phyloP scores from a whole-genome alignment of 2,888 invertebrate species.

The Nasonovia ribisnigri region DNA sequence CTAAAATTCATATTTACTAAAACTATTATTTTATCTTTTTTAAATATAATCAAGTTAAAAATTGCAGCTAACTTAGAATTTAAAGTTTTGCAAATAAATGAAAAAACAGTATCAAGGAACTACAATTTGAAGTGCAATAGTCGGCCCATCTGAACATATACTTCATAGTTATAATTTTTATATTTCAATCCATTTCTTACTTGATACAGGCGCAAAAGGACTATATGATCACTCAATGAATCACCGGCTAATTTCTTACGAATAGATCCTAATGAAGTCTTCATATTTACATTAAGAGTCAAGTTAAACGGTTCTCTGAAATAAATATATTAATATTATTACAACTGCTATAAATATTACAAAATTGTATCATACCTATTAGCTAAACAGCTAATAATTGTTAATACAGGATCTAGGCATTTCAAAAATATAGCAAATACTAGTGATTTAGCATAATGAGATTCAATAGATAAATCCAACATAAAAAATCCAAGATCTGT shows the following conservation, averaged over 20 bases:
- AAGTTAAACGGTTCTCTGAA: constrained; percentile 82
- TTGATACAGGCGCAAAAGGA: constrained; percentile 84
- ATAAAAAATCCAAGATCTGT: constrained; percentile 89
- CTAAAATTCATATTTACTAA: neutral
- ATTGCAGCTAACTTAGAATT: neutral
- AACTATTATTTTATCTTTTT: neutral
- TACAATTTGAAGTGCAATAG: neutral
- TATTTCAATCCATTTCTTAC: constrained; percentile 68
- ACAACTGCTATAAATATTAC: neutral
- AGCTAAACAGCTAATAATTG: constrained; percentile 89
- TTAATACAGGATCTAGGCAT: constrained; percentile 92
- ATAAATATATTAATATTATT: constrained; percentile 53
- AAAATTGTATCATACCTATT: constrained; percentile 70
- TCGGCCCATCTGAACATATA: neutral
- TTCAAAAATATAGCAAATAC: constrained; percentile 90
- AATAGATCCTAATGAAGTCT: constrained; percentile 75
- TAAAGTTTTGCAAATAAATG: neutral
- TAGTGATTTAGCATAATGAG: constrained; percentile 91
- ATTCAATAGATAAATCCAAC: constrained; percentile 92
- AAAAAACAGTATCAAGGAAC: no score
- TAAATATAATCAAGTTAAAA: neutral
- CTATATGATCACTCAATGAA: constrained; percentile 91
- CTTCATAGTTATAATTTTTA: neutral
- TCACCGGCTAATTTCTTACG: constrained; percentile 81
- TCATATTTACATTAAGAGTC: constrained; percentile 79